Percentiles rank a stretch among this genome's conserved stretches.
Evolutionary conservation across 2,888 invertebrate species (phyloP).

Genomic region (Trichopria drosophilae): DNA sequence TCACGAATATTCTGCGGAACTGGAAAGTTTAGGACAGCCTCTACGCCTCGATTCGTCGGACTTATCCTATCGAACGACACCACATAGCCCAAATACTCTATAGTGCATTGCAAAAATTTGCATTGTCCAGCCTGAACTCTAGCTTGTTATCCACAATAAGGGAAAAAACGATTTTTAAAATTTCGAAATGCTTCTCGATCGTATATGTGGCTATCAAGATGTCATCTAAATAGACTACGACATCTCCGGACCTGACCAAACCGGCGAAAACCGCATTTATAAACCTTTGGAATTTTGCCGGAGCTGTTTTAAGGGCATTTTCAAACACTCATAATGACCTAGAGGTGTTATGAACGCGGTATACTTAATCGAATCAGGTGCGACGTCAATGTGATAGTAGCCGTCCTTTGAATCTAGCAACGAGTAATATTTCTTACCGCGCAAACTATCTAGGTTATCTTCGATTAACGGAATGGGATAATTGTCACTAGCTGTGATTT

Average conservation of each 20-base stretch:
- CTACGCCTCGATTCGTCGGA: too few relatives aligned
- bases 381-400: too few relatives aligned
- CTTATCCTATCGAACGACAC: slow-evolving; percentile 27
- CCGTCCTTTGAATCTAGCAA: slow-evolving; percentile 11
- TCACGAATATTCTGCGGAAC: too few relatives aligned
- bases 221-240: too few relatives aligned
- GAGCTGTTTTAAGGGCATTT: slow-evolving; percentile 24
- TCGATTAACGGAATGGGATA: slow-evolving; percentile 24
- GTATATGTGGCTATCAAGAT: too few relatives aligned
- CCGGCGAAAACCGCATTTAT: slow-evolving; percentile 30
- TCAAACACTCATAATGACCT: slow-evolving; percentile 11
- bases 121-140: slow-evolving; percentile 39
- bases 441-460: slow-evolving; percentile 17
- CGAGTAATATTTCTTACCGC: too few relatives aligned
- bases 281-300: too few relatives aligned
- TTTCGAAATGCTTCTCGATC: slow-evolving; percentile 4
- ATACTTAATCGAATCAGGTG: too few relatives aligned
- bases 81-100: slow-evolving; percentile 40
- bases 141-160: slow-evolving; percentile 27
- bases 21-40: neutral
- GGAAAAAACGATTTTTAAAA: slow-evolving; percentile 5
- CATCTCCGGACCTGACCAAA: slow-evolving; percentile 24
- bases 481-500: slow-evolving; percentile 7
- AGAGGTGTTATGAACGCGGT: too few relatives aligned
- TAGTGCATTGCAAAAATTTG: slow-evolving; percentile 34